Evolutionary conservation across 2,888 invertebrate species (phyloP), one percentile per base, ranked within the genome.

Genomic region (Aromia moschata): DNA sequence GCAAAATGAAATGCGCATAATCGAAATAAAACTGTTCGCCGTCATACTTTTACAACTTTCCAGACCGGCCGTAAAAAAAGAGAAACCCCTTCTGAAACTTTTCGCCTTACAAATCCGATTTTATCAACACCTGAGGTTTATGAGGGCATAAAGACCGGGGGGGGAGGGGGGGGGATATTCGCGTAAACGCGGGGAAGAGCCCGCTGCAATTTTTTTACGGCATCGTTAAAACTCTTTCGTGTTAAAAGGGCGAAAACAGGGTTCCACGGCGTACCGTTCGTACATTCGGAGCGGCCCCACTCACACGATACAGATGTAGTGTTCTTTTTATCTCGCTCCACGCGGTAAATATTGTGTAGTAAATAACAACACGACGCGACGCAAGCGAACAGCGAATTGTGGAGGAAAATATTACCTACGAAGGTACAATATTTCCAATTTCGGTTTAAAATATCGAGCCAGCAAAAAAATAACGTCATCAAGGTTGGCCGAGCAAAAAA

Each of bases 71-170:
- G 25, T 33, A 33, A 33, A 33, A 10, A 33, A n/a, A n/a, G n/a
- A n/a, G 10, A 33, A 33, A 33, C n/a, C 2, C n/a, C 33, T 10
- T 10, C 33, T 2, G n/a, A 33, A n/a, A 11, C 5, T 33, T n/a
- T 11, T 33, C 4, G 5, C 5, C 38, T 11, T 38, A 10, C 4
- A 16, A 18, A 2, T 10, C 3, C 33, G 33, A 33, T 33, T 33
- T 10, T 33, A 33, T 33, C 33, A 33, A 33, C 33, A 33, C 33
- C 33, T 33, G 16, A 44, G n/a, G 20, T 44, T 44, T 44, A 44
- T 44, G 10, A 10, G 20, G 2, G 7, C 44, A 15, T 44, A 44
- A 44, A 44, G 25, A 10, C 20, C 5, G 33, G 7, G 25, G 44
- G 44, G 12, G 25, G 25, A 10, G 11, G 3, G 33, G 7, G 25